Base-by-base conservation (phyloP, 1,140 invertebrate species). In the Nephila pilipes region DNA sequence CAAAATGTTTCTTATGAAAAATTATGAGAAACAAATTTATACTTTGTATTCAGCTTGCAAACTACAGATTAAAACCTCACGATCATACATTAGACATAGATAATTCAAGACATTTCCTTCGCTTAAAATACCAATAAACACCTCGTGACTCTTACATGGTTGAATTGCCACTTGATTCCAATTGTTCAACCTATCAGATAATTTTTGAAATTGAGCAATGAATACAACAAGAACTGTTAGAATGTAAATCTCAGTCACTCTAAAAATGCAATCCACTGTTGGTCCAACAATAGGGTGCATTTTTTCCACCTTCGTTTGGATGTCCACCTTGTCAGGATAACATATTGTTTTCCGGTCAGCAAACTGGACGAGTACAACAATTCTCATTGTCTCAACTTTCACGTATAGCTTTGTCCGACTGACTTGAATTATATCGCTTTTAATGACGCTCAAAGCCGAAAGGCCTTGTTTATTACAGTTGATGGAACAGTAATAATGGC, bases 261-360 rank as follows among this genome's bases (percentile, higher is more conserved):
- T 75, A 75, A 75, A 60, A 75, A 75, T 20, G 25, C 69, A 36
- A 36, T 75, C 69, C 12, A 18, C 29, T 25, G 29, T 75, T 75
- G 69, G 69, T 32, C 69, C 69, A 75, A 75, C 69, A 75, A 75
- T 75, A 36, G 69, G 25, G 12, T 20, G 32, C 29, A 65, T 25
- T 75, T 75, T 75, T 32, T 16, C 29, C 16, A 14, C 69, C 29
- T 36, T 75, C 69, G 29, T 32, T 36, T 75, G 14, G 69, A 32
- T 75, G 69, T 75, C 29, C 29, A 29, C 69, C 69, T 32, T 75
- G 69, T 75, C 69, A 75, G 32, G 36, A 75, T 75, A 75, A 75
- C 69, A 75, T 75, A 75, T 75, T 75, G 69, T 75, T 75, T 75
- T 75, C 69, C 69, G 69, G 69, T 75, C 69, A 75, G 29, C 69